A percentile compares a stretch with the other conserved stretches of the same genome.
Evolutionary conservation across 1,140 invertebrate species (phyloP).

Genomic region (Agraylea sexmaculata): DNA sequence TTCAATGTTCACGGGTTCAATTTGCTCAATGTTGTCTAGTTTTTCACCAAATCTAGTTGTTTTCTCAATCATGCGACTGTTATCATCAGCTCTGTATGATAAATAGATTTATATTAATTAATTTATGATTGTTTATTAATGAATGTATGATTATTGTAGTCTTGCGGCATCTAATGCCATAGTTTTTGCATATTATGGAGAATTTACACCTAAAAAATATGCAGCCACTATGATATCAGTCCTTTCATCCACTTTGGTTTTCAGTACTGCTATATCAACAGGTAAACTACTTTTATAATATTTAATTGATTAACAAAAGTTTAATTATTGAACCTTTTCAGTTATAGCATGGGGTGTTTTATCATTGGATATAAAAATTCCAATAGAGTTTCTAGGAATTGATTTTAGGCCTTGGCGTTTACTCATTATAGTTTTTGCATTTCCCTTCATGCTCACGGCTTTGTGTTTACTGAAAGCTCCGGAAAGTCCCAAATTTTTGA

Average conservation of each 20-base stretch:
- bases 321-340: neutral
- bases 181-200: constrained; percentile 9
- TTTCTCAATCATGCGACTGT: constrained; percentile 56
- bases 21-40: constrained; percentile 52
- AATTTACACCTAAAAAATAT: constrained; percentile 10
- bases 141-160: neutral
- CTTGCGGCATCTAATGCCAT: constrained; percentile 6
- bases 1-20: constrained; percentile 51
- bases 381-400: constrained; percentile 12
- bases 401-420: constrained; percentile 11
- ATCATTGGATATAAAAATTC: constrained; percentile 6
- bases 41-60: constrained; percentile 56
- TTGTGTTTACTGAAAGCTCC: constrained; percentile 43
- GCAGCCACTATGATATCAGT: constrained; percentile 8
- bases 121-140: neutral
- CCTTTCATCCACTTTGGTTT: constrained; percentile 5
- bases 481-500: constrained; percentile 67
- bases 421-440: constrained; percentile 8
- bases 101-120: constrained; percentile 1
- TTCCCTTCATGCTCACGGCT: constrained; percentile 33
- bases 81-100: constrained; percentile 63
- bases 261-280: constrained; percentile 10
- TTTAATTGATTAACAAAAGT: neutral
- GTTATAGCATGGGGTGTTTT: constrained; percentile 14
- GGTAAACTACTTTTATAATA: constrained; percentile 6